These are phyloP conservation scores for Coregonus sp. DNA, from an alignment of 2,797 vertebrate genomes.

Conservation along the genomic window DNA sequence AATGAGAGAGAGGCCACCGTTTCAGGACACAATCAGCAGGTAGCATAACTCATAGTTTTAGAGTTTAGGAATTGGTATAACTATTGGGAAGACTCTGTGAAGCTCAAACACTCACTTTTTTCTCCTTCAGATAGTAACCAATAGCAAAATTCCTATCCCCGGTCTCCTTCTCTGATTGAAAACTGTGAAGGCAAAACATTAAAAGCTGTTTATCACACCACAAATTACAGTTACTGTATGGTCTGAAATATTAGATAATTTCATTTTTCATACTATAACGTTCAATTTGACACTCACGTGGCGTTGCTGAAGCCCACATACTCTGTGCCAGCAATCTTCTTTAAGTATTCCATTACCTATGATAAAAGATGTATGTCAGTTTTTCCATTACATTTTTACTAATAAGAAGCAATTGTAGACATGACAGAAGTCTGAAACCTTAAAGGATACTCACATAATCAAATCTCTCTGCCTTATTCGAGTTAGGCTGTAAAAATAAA, in stretches of 20 bases:
- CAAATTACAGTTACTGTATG: background rate
- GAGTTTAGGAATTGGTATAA: background rate
- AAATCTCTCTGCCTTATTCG: conserved; percentile 88
- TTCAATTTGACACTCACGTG: conserved; percentile 75
- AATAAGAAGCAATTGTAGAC: background rate
- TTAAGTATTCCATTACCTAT: conserved; percentile 87
- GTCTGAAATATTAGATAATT: background rate
- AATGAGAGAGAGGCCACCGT: conserved; percentile 22
- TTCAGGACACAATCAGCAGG: conserved; percentile 27
- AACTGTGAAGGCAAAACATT: conserved; percentile 65
- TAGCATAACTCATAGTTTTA: background rate
- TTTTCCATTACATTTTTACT: background rate
- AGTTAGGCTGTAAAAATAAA: conserved; percentile 75
- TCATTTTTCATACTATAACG: background rate
- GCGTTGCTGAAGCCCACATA: conserved; percentile 91
- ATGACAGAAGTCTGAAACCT: background rate
- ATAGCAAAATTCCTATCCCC: conserved; percentile 90
- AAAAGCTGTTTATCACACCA: background rate
- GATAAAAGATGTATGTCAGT: conserved; percentile 16
- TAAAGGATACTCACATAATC: conserved; percentile 82
- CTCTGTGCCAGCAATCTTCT: conserved; percentile 83
- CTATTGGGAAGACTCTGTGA: background rate
- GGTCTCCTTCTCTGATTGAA: conserved; percentile 91
- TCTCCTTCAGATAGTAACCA: conserved; percentile 92
- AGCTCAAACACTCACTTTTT: conserved; percentile 74